Conservation (phyloP, 2,797 vertebrate species). For the Bovichtus variegatus region DNA sequence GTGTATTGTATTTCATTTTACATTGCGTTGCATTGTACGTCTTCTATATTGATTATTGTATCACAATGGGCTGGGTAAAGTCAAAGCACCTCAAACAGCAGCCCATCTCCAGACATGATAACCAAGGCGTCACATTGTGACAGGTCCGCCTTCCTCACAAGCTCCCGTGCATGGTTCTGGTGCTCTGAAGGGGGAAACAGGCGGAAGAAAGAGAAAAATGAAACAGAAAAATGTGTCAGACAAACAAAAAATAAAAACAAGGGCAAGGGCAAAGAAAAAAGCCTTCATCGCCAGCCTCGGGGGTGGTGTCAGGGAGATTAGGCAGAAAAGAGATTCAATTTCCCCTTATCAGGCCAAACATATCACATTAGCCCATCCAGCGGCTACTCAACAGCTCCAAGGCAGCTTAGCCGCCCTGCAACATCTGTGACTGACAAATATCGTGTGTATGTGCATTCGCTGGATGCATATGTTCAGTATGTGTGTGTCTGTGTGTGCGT, state of each 20-base stretch:
- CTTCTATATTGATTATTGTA: background rate
- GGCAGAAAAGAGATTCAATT: conserved; percentile 71
- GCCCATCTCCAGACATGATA: conserved; percentile 93
- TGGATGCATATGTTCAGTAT: conserved; percentile 10
- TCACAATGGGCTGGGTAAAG: background rate
- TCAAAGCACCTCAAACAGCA: conserved; percentile 91
- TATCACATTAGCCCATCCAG: conserved; percentile 72
- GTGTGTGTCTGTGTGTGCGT: conserved; percentile 22
- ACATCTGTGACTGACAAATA: conserved; percentile 72
- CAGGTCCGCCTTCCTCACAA: conserved; percentile 90
- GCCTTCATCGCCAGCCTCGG: conserved; percentile 52
- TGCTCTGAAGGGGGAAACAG: conserved; percentile 81
- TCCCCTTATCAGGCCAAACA: conserved; percentile 66
- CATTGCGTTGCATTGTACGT: no score
- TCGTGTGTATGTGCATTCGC: conserved; percentile 28
- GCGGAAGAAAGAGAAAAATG: background rate
- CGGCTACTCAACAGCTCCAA: conserved; percentile 72
- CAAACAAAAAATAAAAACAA: conserved; percentile 26
- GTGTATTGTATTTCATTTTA: no score
- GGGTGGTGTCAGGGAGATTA: conserved; percentile 73
- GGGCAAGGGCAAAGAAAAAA: conserved; percentile 46
- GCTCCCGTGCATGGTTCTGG: conserved; percentile 91
- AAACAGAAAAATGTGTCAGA: conserved; percentile 7
- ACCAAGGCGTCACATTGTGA: conserved; percentile 91
- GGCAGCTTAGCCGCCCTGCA: conserved; percentile 63